Evolutionary conservation across 2,888 invertebrate genomes (phyloP), one percentile per base, ranked within the genome.

Genomic region (Mesochorus sp.): DNA sequence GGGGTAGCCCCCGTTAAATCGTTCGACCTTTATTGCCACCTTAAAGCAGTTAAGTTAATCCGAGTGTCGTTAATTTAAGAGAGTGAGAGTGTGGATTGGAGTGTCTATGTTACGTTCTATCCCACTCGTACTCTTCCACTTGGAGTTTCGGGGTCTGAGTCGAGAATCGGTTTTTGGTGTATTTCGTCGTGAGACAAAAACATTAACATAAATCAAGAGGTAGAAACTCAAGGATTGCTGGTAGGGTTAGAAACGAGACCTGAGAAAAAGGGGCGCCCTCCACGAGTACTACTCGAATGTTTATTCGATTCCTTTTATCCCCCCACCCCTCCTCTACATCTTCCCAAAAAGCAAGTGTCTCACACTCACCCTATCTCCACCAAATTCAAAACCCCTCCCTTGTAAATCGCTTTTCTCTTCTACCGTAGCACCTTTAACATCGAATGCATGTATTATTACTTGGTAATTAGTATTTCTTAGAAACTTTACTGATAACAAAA

Each of bases 191-290:
- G 85, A 88, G 90, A 91, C 90, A 90, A 90, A 91, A 91, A 91
- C 90, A 91, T 90, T 89, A 90, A 88, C 89, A 89, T 90, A 91
- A 90, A 91, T 90, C 88, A 89, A 87, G 86, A 86, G 86, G 87
- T 34, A 51, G 68, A 74, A 86, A 85, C 79, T 57, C 79, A 71
- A 81, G 81, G 67, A 76, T n/a, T 67, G 80, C 57, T 74, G 49
- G 76, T 64, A 76, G 81, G 83, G 83, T 82, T 80, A 85, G 82
- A 81, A 84, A 82, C 82, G 81, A 75, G 83, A 62, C 59, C 74
- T 49, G 70, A 85, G 83, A 85, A 83, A 82, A 83, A 85, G 71
- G 51, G 44, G 67, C 75, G 76, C 70, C 75, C 57, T 76, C 42
- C 62, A 37, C 59, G 61, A 55, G 44, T 70, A 28, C 61, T 19